phyloP scores from a whole-genome alignment of 1,140 invertebrate genomes.

The Eubasilissa regina region DNA sequence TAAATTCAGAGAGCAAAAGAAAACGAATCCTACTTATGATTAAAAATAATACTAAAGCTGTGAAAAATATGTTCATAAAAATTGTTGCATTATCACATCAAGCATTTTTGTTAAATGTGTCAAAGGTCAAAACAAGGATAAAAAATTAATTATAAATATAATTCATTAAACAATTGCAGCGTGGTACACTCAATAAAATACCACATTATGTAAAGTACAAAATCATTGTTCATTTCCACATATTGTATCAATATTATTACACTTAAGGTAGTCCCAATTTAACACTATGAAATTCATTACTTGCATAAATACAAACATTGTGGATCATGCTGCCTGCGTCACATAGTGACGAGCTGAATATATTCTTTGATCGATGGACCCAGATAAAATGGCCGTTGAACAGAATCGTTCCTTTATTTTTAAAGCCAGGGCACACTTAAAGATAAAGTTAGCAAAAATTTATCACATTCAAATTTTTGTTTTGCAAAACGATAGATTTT shows the following conservation, averaged over 20 bases:
- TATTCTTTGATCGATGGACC: constrained; percentile 23
- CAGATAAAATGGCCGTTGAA: constrained; percentile 32
- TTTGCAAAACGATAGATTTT: no score
- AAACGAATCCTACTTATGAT: background rate
- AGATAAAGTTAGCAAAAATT: no score
- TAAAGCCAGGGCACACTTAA: constrained; percentile 18
- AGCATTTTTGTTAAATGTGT: constrained; percentile 26
- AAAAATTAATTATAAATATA: constrained; percentile 6
- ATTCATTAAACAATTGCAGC: background rate
- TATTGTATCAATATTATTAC: background rate
- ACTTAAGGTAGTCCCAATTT: constrained; percentile 9
- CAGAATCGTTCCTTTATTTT: background rate
- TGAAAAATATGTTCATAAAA: constrained; percentile 18
- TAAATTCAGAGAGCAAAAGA: constrained; percentile 8
- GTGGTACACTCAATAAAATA: background rate
- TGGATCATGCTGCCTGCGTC: constrained; percentile 4
- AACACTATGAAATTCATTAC: constrained; percentile 25
- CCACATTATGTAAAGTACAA: constrained; percentile 11
- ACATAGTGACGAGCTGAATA: constrained; percentile 15
- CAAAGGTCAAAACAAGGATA: background rate
- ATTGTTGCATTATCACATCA: constrained; percentile 30
- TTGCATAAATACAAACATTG: background rate
- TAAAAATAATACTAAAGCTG: constrained; percentile 25
- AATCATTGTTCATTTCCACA: constrained; percentile 10
- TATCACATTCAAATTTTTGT: no score